phyloP scores from a whole-genome alignment of 2,888 invertebrate species.

The Oegoconia quadripuncta region DNA sequence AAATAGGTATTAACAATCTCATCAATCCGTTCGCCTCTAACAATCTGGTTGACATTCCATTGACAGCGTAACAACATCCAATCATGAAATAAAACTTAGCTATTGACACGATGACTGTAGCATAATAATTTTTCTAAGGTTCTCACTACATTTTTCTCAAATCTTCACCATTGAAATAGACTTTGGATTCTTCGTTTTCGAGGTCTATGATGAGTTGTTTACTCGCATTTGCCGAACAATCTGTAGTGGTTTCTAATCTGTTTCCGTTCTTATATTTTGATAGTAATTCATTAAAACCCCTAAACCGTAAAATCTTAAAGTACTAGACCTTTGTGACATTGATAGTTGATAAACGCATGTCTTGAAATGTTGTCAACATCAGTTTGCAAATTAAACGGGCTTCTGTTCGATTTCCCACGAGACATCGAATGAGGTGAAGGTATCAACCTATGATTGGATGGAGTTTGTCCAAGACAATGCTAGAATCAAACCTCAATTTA shows the following conservation, averaged over 20 bases:
- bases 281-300: no score
- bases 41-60: slow-evolving; percentile 50
- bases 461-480: slow-evolving; percentile 36
- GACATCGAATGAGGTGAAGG: slow-evolving; percentile 31
- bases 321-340: no score
- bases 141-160: no score
- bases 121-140: no score
- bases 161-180: no score
- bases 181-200: no score
- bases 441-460: slow-evolving; percentile 30
- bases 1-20: slow-evolving; percentile 57
- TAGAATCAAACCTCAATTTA: slow-evolving; percentile 27
- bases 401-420: slow-evolving; percentile 43
- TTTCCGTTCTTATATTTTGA: no score
- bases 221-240: no score
- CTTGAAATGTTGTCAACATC: slow-evolving; percentile 9
- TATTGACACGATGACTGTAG: background rate
- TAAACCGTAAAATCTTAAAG: no score
- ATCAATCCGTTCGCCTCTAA: slow-evolving; percentile 54
- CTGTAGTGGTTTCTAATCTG: no score
- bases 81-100: slow-evolving; percentile 31
- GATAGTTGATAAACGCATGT: no score
- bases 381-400: slow-evolving; percentile 44
- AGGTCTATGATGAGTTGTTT: no score
- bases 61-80: slow-evolving; percentile 31